Evolutionary conservation across 1,140 invertebrate species (phyloP).

Genomic region (Semibalanus balanoides): DNA sequence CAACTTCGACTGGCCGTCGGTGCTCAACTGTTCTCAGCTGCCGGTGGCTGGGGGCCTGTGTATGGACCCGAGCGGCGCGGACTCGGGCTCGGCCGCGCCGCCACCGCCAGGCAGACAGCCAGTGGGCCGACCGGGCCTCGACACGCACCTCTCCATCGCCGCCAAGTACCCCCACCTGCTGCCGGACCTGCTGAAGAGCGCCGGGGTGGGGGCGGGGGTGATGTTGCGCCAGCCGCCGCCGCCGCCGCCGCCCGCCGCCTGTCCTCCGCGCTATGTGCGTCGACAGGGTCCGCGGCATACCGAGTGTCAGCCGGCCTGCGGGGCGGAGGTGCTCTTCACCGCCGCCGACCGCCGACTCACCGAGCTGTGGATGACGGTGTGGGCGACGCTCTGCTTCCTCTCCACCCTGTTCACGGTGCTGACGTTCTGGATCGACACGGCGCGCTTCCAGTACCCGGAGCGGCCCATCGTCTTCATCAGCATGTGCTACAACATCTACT

Average conservation of each 20-base stretch:
- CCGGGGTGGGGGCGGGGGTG: too few species aligned
- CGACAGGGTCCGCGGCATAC: conserved; percentile 55
- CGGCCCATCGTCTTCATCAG: conserved; percentile 93
- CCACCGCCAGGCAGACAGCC: too few species aligned
- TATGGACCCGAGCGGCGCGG: not conserved
- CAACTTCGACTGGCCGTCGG: conserved; percentile 32
- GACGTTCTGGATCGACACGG: conserved; percentile 44
- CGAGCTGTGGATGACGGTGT: conserved; percentile 31
- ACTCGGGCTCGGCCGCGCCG: not conserved
- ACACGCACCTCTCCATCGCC: not conserved
- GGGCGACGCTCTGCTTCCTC: conserved; percentile 37
- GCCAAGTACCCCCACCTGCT: not conserved
- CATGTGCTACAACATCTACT: conserved; percentile 91
- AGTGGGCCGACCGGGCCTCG: not conserved
- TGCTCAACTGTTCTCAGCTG: conserved; percentile 29
- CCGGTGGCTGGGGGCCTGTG: conserved; percentile 37
- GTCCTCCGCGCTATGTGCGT: conserved; percentile 33
- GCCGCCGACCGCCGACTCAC: conserved; percentile 57
- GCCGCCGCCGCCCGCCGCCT: conserved; percentile 25
- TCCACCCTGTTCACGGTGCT: conserved; percentile 39
- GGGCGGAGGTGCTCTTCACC: conserved; percentile 58
- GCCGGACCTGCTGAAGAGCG: not conserved
- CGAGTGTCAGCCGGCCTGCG: conserved; percentile 58
- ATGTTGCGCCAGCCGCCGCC: conserved; percentile 9
- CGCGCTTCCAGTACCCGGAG: conserved; percentile 85